Conservation (phyloP, 2,113 vertebrate genomes). For the Fregata magnificens region DNA sequence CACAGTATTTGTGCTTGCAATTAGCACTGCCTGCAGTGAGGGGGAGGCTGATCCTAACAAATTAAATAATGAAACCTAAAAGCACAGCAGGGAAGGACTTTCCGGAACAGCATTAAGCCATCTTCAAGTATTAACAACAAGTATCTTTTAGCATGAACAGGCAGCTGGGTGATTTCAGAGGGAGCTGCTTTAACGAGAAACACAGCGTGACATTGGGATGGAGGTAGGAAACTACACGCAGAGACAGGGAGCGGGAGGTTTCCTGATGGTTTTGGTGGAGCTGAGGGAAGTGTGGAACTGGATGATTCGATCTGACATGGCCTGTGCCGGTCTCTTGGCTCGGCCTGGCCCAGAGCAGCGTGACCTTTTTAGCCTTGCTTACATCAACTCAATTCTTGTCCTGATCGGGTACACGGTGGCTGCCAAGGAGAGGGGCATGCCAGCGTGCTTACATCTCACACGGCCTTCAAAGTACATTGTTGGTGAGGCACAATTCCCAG, state of each 20-base stretch:
- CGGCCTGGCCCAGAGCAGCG: not conserved
- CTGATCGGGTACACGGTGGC: fast-evolving
- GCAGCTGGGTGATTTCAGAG: not conserved
- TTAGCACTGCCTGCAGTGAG: not conserved
- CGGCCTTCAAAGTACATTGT: fast-evolving
- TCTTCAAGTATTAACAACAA: not conserved
- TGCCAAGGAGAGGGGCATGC: not conserved
- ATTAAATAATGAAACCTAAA: not conserved
- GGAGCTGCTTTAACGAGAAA: not conserved
- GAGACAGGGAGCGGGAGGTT: not conserved
- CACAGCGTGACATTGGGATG: not conserved
- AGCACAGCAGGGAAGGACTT: not conserved
- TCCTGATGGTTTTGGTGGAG: not conserved
- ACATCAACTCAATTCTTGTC: not conserved
- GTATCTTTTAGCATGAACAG: not conserved
- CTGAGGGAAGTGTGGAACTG: not conserved
- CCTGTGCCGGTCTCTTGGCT: not conserved
- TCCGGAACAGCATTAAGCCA: not conserved
- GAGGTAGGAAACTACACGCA: not conserved
- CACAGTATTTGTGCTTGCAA: not conserved
- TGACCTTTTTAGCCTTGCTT: not conserved
- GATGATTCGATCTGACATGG: fast-evolving
- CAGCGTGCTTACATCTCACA: not conserved
- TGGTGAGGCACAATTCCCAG: fast-evolving
- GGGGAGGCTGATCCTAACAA: not conserved